A percentile compares a stretch with the other conserved stretches of the same genome.
Conservation (phyloP, 2,113 vertebrate genomes). For the Dasypus novemcinctus region DNA sequence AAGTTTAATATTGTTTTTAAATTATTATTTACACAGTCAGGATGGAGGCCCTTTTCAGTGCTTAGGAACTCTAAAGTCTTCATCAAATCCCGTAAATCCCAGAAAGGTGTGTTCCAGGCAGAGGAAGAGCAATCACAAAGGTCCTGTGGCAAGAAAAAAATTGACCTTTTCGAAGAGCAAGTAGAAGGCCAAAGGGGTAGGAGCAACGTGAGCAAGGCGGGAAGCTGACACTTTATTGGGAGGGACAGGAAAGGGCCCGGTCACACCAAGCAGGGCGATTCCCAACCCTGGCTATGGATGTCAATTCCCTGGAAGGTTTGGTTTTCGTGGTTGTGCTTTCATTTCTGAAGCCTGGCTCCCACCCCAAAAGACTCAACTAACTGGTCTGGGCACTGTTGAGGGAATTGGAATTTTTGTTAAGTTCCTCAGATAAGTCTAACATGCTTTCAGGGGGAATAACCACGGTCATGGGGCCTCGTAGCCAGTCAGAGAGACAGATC, state of each 20-base stretch:
- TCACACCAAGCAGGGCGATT: not conserved
- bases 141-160: not conserved
- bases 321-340: not conserved
- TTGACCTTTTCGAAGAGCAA: not conserved
- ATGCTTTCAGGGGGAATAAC: not conserved
- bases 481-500: not conserved
- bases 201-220: not conserved
- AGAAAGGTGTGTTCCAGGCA: not conserved
- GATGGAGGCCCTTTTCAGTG: not conserved
- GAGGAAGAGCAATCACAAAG: not conserved
- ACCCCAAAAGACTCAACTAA: not conserved
- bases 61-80: not conserved
- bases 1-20: not conserved
- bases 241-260: too few species aligned
- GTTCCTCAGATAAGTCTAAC: not conserved
- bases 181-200: not conserved
- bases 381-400: not conserved
- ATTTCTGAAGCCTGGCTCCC: not conserved
- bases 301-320: not conserved
- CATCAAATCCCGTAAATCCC: not conserved
- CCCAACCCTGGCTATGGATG: not conserved
- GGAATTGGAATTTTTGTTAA: not conserved
- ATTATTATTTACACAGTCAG: not conserved
- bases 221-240: too few species aligned
- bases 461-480: not conserved